These are phyloP conservation scores for Cacoxenus indagator DNA, from an alignment of 2,888 invertebrate species.

Conservation along the genomic window DNA sequence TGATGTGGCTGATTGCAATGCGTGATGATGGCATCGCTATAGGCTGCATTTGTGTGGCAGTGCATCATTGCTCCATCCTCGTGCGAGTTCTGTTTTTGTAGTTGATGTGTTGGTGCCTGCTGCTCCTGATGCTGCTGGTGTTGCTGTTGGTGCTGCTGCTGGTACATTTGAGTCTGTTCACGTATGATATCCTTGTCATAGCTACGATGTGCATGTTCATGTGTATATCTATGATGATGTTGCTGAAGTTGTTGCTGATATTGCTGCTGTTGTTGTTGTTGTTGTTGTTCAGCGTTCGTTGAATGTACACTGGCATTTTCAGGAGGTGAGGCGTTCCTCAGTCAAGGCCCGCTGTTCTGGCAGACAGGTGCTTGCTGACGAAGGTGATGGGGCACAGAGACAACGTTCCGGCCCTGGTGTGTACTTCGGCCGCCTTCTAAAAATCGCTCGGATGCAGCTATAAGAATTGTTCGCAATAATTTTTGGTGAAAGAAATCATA, in stretches of 20 bases:
- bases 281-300: slow-evolving; percentile 48
- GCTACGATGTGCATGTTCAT: slow-evolving; percentile 68
- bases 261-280: slow-evolving; percentile 42
- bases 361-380: slow-evolving; percentile 72
- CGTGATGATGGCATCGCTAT: slow-evolving; percentile 46
- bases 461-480: slow-evolving; percentile 48
- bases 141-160: slow-evolving; percentile 51
- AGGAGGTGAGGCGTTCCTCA: slow-evolving; percentile 82
- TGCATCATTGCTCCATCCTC: slow-evolving; percentile 34
- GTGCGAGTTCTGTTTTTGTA: slow-evolving; percentile 43
- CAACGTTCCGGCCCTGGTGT: slow-evolving; percentile 75
- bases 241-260: slow-evolving; percentile 48
- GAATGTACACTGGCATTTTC: slow-evolving; percentile 68
- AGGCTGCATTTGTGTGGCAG: slow-evolving; percentile 30
- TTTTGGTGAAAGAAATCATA: slow-evolving; percentile 6
- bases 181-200: slow-evolving; percentile 70
- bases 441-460: slow-evolving; percentile 90
- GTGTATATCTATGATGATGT: slow-evolving; percentile 49
- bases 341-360: slow-evolving; percentile 73
- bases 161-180: slow-evolving; percentile 66
- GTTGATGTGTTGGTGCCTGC: slow-evolving; percentile 39
- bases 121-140: slow-evolving; percentile 44
- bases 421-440: slow-evolving; percentile 80
- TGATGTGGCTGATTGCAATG: slow-evolving; percentile 48
- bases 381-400: slow-evolving; percentile 75